Conservation (phyloP, 2,113 vertebrate species). For the Arenaria interpres region DNA sequence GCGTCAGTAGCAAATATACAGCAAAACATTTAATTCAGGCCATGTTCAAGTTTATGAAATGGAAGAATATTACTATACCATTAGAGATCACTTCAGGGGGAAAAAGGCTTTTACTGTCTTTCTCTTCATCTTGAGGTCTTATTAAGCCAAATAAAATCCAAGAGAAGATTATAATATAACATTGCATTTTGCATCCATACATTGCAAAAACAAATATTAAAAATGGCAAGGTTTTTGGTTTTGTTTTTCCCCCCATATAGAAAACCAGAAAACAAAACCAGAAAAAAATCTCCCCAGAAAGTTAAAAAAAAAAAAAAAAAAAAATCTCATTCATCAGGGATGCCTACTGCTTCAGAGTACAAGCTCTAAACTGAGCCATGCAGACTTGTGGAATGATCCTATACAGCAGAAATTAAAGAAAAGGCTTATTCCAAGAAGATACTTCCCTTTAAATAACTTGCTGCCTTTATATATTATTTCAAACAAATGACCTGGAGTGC, state of each 20-base stretch:
- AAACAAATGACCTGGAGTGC: background rate
- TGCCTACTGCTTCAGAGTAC: background rate
- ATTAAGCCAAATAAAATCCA: slow-evolving; percentile 61
- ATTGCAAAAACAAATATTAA: background rate
- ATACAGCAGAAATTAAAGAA: background rate
- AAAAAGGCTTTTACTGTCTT: slow-evolving; percentile 50
- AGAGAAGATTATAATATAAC: background rate
- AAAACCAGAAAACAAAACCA: background rate
- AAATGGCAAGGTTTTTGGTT: background rate
- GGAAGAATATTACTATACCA: slow-evolving; percentile 14
- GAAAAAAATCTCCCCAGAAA: background rate
- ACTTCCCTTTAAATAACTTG: background rate
- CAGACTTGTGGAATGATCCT: background rate
- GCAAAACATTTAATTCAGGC: slow-evolving; percentile 26
- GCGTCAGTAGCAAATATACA: background rate
- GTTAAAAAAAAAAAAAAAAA: background rate
- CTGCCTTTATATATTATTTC: background rate
- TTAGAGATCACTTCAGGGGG: slow-evolving; percentile 44
- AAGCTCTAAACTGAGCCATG: background rate
- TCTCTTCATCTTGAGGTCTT: slow-evolving; percentile 19
- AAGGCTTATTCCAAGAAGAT: background rate
- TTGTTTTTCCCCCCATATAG: background rate
- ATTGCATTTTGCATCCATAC: background rate
- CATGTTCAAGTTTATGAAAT: slow-evolving; percentile 21
- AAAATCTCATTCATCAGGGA: background rate